Evolutionary conservation across 2,113 vertebrate genomes (phyloP).

Genomic region (Antechinus stuartii): DNA sequence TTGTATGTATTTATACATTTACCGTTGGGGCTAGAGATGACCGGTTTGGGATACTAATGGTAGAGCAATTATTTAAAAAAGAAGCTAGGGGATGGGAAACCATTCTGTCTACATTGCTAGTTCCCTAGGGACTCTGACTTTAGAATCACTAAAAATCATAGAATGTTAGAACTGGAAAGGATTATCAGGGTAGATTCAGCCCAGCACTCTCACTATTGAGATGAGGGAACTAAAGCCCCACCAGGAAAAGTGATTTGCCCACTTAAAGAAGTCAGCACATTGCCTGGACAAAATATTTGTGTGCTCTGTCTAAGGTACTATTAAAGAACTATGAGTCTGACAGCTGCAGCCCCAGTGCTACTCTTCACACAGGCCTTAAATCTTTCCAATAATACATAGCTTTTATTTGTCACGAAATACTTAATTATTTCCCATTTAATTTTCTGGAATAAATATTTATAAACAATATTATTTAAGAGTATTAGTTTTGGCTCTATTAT

Average conservation of each 20-base stretch:
- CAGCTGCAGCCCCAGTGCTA: background rate
- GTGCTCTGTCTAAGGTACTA: background rate
- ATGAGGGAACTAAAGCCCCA: background rate
- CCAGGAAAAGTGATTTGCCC: background rate
- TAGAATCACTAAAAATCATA: background rate
- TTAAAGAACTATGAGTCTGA: background rate
- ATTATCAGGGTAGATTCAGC: background rate
- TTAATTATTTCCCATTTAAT: background rate
- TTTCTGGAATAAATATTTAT: background rate
- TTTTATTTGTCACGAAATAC: background rate
- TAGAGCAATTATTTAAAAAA: background rate
- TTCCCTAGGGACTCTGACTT: background rate
- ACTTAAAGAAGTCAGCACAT: background rate
- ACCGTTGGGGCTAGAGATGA: background rate
- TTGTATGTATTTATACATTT: background rate
- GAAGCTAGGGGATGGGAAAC: background rate
- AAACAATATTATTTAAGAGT: background rate
- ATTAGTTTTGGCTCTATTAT: background rate
- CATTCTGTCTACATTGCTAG: too few relatives aligned
- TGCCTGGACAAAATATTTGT: background rate
- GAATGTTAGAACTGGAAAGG: background rate
- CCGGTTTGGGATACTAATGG: background rate
- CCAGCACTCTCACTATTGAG: background rate
- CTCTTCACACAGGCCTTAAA: background rate
- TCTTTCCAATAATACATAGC: background rate